Percentiles rank a stretch among this genome's conserved stretches.
phyloP scores from a whole-genome alignment of 2,113 vertebrate species.

The Centropus bengalensis region DNA sequence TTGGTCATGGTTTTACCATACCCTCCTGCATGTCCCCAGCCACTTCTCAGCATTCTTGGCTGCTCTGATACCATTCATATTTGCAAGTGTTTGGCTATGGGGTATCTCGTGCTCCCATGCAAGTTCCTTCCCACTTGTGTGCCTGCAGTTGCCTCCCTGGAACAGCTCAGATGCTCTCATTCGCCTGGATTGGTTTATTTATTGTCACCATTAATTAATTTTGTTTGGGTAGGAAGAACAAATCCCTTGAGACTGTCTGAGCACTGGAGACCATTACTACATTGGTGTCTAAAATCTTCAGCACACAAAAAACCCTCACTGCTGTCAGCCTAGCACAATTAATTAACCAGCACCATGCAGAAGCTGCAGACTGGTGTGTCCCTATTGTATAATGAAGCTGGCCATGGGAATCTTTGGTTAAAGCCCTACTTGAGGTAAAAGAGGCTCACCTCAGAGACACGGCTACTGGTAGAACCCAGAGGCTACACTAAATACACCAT shows the following conservation, averaged over 20 bases:
- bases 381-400: rapidly evolving
- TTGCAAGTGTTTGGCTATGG: not conserved
- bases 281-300: constrained; percentile 31
- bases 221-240: constrained; percentile 18
- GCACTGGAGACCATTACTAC: constrained; percentile 48
- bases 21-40: not conserved
- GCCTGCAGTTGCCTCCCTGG: not conserved
- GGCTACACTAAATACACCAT: not conserved
- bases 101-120: not conserved
- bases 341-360: not conserved
- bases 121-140: not conserved
- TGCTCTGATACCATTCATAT: not conserved
- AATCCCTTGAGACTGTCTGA: constrained; percentile 18
- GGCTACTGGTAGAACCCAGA: not conserved
- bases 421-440: not conserved
- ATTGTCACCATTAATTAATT: constrained; percentile 50
- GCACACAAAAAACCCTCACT: not conserved
- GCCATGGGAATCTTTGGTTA: not conserved
- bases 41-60: not conserved
- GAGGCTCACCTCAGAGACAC: not conserved
- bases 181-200: constrained; percentile 26
- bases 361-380: not conserved
- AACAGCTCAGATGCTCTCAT: not conserved
- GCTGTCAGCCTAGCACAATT: constrained; percentile 24
- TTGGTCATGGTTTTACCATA: not conserved